These are phyloP conservation scores for Gouania willdenowi DNA, from an alignment of 2,797 vertebrate species.

Conservation along the genomic window DNA sequence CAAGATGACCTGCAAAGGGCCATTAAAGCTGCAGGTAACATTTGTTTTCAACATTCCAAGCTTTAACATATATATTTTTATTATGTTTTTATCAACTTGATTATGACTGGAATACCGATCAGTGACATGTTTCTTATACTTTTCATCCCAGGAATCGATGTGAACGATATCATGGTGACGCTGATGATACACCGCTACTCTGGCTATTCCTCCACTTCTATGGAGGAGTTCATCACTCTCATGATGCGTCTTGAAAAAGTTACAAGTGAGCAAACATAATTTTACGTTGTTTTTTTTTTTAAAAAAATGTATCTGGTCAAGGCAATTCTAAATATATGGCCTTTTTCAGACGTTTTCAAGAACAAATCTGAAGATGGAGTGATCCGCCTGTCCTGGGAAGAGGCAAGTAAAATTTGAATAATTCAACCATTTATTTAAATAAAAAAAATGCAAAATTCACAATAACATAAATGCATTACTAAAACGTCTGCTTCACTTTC, in stretches of 20 bases:
- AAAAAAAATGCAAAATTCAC: neutral
- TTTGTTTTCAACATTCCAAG: no score
- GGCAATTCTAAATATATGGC: no score
- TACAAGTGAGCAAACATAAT: constrained; percentile 17
- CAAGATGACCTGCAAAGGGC: constrained; percentile 17
- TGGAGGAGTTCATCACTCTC: constrained; percentile 38
- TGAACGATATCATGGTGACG: neutral
- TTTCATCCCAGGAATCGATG: constrained; percentile 2
- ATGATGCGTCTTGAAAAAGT: constrained; percentile 35
- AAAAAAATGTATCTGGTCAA: no score
- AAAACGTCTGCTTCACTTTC: constrained; percentile 3
- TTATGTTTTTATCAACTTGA: neutral
- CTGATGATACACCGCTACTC: constrained; percentile 16
- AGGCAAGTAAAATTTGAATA: constrained; percentile 12
- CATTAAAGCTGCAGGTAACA: constrained; percentile 20
- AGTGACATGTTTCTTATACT: no score
- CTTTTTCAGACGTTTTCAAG: constrained; percentile 17
- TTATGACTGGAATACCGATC: neutral
- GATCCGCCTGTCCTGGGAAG: constrained; percentile 11
- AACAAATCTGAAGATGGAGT: constrained; percentile 9
- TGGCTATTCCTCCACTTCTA: neutral
- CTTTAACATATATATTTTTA: no score
- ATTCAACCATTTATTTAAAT: no score
- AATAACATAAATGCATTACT: no score
- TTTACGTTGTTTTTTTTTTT: no score